Evolutionary conservation across 2,888 invertebrate species (phyloP).

Genomic region (Arctia plantaginis): DNA sequence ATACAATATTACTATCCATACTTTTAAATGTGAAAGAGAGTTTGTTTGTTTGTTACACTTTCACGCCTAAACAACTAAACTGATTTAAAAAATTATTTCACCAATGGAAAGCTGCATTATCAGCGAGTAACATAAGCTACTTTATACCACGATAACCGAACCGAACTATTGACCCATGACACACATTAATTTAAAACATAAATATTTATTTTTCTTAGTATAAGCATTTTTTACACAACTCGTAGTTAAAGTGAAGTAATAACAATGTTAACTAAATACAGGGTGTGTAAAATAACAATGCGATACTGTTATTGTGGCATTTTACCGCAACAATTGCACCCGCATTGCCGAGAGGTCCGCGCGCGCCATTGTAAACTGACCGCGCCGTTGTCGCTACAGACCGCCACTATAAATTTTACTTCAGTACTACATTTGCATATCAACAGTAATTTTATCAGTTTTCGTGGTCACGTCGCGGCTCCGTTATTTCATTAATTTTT

Average conservation of each 20-base stretch:
- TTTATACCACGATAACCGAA: too few species aligned
- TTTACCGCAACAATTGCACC: slow-evolving; percentile 64
- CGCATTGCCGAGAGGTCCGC: slow-evolving; percentile 62
- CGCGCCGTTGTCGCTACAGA: slow-evolving; percentile 38
- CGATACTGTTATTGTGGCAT: slow-evolving; percentile 69
- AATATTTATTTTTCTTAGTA: not conserved
- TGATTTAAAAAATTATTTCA: too few species aligned
- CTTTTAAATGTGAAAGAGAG: too few species aligned
- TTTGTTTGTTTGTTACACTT: too few species aligned
- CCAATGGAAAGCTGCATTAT: too few species aligned
- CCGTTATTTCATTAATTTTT: slow-evolving; percentile 53
- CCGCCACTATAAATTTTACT: slow-evolving; percentile 65
- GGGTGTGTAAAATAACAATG: slow-evolving; percentile 56
- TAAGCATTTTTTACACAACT: not conserved
- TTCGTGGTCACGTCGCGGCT: slow-evolving; percentile 56
- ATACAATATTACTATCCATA: not conserved
- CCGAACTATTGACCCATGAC: too few species aligned
- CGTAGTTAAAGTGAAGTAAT: slow-evolving; percentile 15
- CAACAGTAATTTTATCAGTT: slow-evolving; percentile 65
- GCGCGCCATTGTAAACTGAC: slow-evolving; percentile 33
- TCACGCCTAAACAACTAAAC: too few species aligned
- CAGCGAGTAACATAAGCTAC: too few species aligned
- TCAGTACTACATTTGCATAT: slow-evolving; percentile 68
- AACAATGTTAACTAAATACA: slow-evolving; percentile 64
- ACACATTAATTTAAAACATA: not conserved